These are phyloP conservation scores for Musca domestica DNA, from an alignment of 1,140 invertebrate genomes.

Conservation along the genomic window DNA sequence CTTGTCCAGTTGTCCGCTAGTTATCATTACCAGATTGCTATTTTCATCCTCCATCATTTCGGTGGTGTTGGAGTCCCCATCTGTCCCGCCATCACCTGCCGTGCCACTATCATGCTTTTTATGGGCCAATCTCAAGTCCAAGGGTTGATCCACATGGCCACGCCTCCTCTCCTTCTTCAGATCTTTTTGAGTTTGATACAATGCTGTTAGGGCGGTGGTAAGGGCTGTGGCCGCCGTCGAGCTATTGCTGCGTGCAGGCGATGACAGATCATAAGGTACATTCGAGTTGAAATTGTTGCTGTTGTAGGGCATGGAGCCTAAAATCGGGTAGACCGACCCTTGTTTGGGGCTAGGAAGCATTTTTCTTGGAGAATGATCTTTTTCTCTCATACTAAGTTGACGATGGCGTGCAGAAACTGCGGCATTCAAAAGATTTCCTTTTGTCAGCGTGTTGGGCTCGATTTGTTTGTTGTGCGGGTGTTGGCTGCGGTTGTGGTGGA, in stretches of 20 bases:
- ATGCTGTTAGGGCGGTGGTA: constrained; percentile 24
- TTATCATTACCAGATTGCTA: constrained; percentile 57
- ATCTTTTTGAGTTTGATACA: constrained; percentile 27
- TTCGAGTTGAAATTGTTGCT: constrained; percentile 53
- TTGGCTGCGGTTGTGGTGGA: too few species aligned
- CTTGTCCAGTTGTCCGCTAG: constrained; percentile 27
- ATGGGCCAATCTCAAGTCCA: constrained; percentile 79
- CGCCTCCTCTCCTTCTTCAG: constrained; percentile 41
- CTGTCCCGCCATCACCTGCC: neutral
- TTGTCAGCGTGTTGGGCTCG: too few species aligned
- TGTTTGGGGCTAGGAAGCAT: constrained; percentile 73
- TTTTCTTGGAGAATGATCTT: constrained; percentile 74
- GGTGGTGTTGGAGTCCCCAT: constrained; percentile 2
- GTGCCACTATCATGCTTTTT: constrained; percentile 63
- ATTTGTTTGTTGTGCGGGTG: too few species aligned
- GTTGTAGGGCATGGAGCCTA: constrained; percentile 59
- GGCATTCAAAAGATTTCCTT: neutral
- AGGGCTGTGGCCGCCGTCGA: neutral
- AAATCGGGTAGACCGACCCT: constrained; percentile 67
- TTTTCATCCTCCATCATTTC: constrained; percentile 70
- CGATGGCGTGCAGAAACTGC: neutral
- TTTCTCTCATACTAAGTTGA: constrained; percentile 65
- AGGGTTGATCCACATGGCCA: constrained; percentile 66
- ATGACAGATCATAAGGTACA: constrained; percentile 55
- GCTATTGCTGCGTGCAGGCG: constrained; percentile 38